A percentile compares a stretch with the other conserved stretches of the same genome.
These are phyloP conservation scores for Muscicapa comitata DNA, from an alignment of 2,797 vertebrate genomes.

Conservation along the genomic window DNA sequence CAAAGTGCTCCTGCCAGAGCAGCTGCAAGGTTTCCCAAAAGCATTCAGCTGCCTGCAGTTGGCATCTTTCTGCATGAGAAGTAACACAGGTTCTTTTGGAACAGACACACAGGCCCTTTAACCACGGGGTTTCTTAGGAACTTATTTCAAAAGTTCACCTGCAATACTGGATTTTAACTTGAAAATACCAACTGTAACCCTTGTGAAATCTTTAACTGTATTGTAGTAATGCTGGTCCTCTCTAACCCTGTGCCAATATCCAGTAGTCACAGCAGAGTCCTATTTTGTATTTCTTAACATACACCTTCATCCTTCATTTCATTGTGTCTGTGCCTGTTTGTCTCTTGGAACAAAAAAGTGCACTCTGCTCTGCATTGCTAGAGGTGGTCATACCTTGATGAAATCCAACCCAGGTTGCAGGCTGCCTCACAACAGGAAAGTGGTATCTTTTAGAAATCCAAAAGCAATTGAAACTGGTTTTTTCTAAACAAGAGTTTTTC, in stretches of 20 bases:
- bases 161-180: background rate
- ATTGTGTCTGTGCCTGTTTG: constrained; percentile 9
- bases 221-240: background rate
- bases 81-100: background rate
- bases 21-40: background rate
- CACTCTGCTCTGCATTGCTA: constrained; percentile 48
- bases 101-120: background rate
- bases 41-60: constrained; percentile 20
- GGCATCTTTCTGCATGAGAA: constrained; percentile 35
- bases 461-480: background rate
- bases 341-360: background rate
- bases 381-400: background rate
- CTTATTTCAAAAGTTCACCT: background rate
- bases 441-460: constrained; percentile 55
- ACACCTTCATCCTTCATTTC: constrained; percentile 32
- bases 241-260: constrained; percentile 6
- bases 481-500: background rate
- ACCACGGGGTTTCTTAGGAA: background rate
- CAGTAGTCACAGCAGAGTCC: background rate
- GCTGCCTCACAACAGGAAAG: constrained; percentile 44
- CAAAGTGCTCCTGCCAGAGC: background rate
- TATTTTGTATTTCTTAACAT: constrained; percentile 10
- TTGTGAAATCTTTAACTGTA: background rate
- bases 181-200: background rate
- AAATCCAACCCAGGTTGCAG: background rate